Base-by-base conservation (phyloP, 2,113 vertebrate species). In the Catharus fuscescens region DNA sequence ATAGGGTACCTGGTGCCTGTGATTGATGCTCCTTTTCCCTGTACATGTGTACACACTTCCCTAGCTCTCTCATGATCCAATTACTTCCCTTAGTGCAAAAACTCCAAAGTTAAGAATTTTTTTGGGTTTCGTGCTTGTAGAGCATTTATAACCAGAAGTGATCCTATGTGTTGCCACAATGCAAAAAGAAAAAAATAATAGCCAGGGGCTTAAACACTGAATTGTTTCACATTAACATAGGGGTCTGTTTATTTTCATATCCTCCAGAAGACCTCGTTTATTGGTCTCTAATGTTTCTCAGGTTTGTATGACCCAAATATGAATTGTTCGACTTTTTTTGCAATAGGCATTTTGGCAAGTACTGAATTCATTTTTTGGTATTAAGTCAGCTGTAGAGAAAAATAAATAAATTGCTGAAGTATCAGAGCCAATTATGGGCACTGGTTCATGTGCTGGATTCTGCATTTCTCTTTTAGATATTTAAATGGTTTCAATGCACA, bases 311-410 rank as follows among this genome's bases (percentile, higher is more conserved):
- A 92, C 92, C 85, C 93, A 95, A 93, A 96, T 95, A 95, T 44
- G 44, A 93, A 93, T 96, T 88, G 94, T 95, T 93, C 73, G 48
- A 95, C 72, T 96, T 90, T 74, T 92, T 93, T 93, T 88, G 80
- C 80, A 92, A 71, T 56, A 94, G 64, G 79, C 92, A 50, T 95
- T 94, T 94, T 96, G 94, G 94, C 93, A 95, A 88, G 69, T 57
- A 48, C 31, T 96, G 93, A 95, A 96, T 97, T 93, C 4, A 92
- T 97, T 94, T 96, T 90, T 64, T 92, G 60, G 84, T 92, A 80
- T 95, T 92, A 96, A 95, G 82, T 97, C 95, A 96, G 90, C 92
- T 96, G 86, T 94, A 94, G 92, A 92, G 95, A 94, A 96, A 96
- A 96, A 94, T 90, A 96, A 96, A 94, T 93, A 94, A 94, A 95